phyloP scores from a whole-genome alignment of 2,888 invertebrate genomes.

The Agrilus mali region DNA sequence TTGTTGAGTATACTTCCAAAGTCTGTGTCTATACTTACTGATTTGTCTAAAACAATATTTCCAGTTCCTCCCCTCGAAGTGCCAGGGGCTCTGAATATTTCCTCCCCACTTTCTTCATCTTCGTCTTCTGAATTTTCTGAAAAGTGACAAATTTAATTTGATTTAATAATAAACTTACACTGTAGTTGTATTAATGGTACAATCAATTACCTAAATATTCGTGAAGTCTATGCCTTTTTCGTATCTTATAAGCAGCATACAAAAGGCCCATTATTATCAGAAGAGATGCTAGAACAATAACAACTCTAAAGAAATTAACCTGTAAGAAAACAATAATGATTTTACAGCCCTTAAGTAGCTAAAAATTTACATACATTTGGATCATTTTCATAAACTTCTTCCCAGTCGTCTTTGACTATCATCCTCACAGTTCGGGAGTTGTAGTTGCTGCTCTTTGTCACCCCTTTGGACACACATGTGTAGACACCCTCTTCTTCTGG shows the following conservation, averaged over 20 bases:
- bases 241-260: slow-evolving; percentile 7
- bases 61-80: slow-evolving; percentile 10
- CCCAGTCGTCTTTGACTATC: slow-evolving; percentile 41
- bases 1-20: slow-evolving; percentile 11
- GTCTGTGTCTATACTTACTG: slow-evolving; percentile 11
- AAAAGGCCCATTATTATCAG: slow-evolving; percentile 8
- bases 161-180: slow-evolving; percentile 5
- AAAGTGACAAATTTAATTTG: not conserved
- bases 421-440: slow-evolving; percentile 46
- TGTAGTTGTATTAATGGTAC: not conserved
- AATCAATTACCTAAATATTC: slow-evolving; percentile 11
- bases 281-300: slow-evolving; percentile 8
- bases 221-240: slow-evolving; percentile 13
- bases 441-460: slow-evolving; percentile 35
- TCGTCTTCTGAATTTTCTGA: slow-evolving; percentile 20
- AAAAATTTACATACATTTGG: too few relatives aligned
- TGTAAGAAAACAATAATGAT: slow-evolving; percentile 3
- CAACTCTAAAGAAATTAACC: slow-evolving; percentile 11
- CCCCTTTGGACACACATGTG: slow-evolving; percentile 47
- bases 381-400: slow-evolving; percentile 18
- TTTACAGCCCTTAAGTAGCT: too few relatives aligned
- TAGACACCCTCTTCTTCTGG: slow-evolving; percentile 49
- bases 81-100: slow-evolving; percentile 15
- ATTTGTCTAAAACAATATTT: slow-evolving; percentile 8
- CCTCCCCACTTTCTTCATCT: slow-evolving; percentile 18